These are phyloP conservation scores for Leptinotarsa haldemani DNA, from an alignment of 2,888 invertebrate genomes.

Conservation along the genomic window DNA sequence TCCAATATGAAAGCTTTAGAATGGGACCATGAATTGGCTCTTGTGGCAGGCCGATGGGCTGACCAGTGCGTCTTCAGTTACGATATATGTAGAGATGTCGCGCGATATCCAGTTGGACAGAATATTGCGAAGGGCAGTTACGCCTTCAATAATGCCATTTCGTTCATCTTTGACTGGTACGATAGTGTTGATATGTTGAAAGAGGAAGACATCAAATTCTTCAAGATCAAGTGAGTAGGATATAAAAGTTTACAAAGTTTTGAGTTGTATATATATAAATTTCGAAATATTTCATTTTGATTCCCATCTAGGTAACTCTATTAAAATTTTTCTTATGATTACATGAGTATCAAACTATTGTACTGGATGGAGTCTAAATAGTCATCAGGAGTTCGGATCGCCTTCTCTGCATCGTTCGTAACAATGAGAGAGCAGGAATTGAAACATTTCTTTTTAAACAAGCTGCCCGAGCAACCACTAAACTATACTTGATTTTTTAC, in stretches of 20 bases:
- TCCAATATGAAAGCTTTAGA: constrained; percentile 61
- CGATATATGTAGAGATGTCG: constrained; percentile 63
- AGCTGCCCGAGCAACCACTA: too few relatives aligned
- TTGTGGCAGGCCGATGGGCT: constrained; percentile 65
- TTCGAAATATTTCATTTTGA: too few relatives aligned
- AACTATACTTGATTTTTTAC: too few relatives aligned
- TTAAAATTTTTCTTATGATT: too few relatives aligned
- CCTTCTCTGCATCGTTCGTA: too few relatives aligned
- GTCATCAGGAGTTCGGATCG: too few relatives aligned
- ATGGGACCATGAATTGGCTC: constrained; percentile 65
- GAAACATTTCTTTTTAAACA: too few relatives aligned
- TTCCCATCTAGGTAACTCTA: too few relatives aligned
- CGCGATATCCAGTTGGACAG: constrained; percentile 65
- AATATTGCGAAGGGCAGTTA: constrained; percentile 61
- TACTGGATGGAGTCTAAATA: too few relatives aligned
- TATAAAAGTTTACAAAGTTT: neutral
- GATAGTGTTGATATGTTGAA: constrained; percentile 59
- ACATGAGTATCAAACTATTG: too few relatives aligned
- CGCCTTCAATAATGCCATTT: constrained; percentile 56
- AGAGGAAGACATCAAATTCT: constrained; percentile 46
- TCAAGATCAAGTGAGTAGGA: constrained; percentile 48
- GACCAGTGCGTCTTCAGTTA: constrained; percentile 63
- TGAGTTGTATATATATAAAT: too few relatives aligned
- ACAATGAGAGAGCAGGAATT: too few relatives aligned
- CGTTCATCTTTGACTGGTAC: constrained; percentile 61